Percentiles rank a stretch among this genome's conserved stretches.
phyloP scores from a whole-genome alignment of 2,888 invertebrate genomes.

The Aleiodes alternator region DNA sequence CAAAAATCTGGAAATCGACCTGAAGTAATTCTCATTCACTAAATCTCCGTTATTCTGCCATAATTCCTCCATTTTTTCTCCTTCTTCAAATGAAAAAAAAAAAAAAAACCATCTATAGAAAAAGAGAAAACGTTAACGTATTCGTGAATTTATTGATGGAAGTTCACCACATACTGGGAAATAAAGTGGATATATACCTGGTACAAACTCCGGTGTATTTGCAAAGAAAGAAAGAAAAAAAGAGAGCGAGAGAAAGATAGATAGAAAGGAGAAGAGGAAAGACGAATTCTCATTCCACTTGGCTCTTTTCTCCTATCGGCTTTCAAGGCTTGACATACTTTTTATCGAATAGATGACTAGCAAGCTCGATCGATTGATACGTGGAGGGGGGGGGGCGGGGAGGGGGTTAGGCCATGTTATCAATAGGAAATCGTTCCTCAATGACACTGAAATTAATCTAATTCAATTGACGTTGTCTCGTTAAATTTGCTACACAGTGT shows the following conservation, averaged over 20 bases:
- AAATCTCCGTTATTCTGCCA: not conserved
- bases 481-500: not conserved
- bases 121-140: not conserved
- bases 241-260: no score
- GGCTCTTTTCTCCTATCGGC: slow-evolving; percentile 9
- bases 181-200: slow-evolving; percentile 12
- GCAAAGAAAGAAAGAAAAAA: no score
- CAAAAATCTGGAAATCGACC: not conserved
- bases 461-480: not conserved
- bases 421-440: no score
- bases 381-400: not conserved
- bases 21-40: not conserved
- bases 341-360: slow-evolving; percentile 29
- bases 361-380: slow-evolving; percentile 35
- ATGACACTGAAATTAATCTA: no score
- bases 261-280: not conserved
- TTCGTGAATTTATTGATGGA: not conserved
- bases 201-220: not conserved
- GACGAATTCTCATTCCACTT: slow-evolving; percentile 39
- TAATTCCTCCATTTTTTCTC: not conserved
- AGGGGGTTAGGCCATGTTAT: not conserved
- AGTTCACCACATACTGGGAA: slow-evolving; percentile 9
- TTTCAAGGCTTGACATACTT: slow-evolving; percentile 39
- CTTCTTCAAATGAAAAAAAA: not conserved
- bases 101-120: not conserved